Evolutionary conservation across 2,888 invertebrate genomes (phyloP), one percentile per base, ranked within the genome.

Genomic region (Plemyria rubiginata): DNA sequence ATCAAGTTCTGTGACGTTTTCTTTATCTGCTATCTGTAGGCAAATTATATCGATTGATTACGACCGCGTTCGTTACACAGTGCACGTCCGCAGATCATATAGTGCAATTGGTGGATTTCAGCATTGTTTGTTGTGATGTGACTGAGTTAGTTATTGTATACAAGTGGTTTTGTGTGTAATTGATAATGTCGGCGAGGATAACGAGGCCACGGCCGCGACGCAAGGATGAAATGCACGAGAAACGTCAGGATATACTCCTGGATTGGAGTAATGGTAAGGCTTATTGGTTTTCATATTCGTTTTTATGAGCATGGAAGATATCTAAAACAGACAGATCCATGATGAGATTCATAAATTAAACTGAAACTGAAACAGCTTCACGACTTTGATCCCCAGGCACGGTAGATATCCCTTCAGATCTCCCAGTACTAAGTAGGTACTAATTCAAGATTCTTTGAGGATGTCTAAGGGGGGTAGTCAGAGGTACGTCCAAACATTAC

Each of bases 221-320:
- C 62, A 87, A 88, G 60, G 87, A 90, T 80, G 90, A 87, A 62
- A 76, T 85, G 69, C 83, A 83, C 67, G 89, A 90, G 64, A 87
- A 85, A 68, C 82, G 81, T 43, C 90, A 90, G 79, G 91, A 92
- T 70, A 77, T 92, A 73, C 84, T 92, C 54, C 80, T 87, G 55
- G 82, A 87, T 67, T 92, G 92, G 92, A 88, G 82, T 63, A 82
- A 90, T 75, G 92, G 92, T 92, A 80, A 92, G 92, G 22, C 22
- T 22, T 22, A 1, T 22, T 1, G 22, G 3, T 22, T 71, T 32
- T 32, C 8, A 52, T 53, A 15, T 43, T 16, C 11, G 60, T 36
- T 36, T 50, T 43, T 54, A 8, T 55, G 29, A 40, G 49, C 45
- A 58, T 22, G 13, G 13, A 38, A 28, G 50, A 38, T 50, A 16